Conservation (phyloP, 2,113 vertebrate species). For the Ciconia maguari region DNA sequence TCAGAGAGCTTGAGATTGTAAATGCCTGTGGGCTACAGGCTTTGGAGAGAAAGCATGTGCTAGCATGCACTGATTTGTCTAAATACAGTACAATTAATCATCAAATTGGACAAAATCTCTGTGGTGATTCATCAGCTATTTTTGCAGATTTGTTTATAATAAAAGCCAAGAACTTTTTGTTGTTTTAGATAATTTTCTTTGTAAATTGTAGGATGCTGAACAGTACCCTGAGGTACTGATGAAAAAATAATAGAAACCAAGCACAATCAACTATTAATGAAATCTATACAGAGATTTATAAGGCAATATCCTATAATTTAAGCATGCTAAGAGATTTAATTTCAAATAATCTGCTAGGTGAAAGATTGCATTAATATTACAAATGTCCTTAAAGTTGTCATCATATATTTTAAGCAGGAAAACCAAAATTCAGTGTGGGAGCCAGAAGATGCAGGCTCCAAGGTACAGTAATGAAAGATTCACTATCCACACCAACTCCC, state of each 20-base stretch:
- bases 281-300: not conserved
- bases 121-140: not conserved
- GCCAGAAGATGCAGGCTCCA: slow-evolving; percentile 28
- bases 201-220: not conserved
- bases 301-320: not conserved
- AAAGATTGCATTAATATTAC: slow-evolving; percentile 22
- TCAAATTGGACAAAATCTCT: slow-evolving; percentile 2
- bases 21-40: slow-evolving; percentile 18
- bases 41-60: not conserved
- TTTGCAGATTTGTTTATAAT: not conserved
- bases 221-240: not conserved
- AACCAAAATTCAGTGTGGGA: slow-evolving; percentile 28
- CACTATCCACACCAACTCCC: not conserved
- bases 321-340: not conserved
- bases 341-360: slow-evolving; percentile 33
- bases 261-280: not conserved
- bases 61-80: slow-evolving; percentile 27
- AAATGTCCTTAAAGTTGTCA: slow-evolving; percentile 17
- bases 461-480: slow-evolving; percentile 17
- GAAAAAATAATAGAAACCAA: not conserved
- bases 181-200: not conserved
- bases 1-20: slow-evolving; percentile 30
- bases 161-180: not conserved
- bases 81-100: slow-evolving; percentile 38
- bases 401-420: slow-evolving; percentile 32